Conservation (phyloP, 2,888 invertebrate genomes). For the Acleris cristana region DNA sequence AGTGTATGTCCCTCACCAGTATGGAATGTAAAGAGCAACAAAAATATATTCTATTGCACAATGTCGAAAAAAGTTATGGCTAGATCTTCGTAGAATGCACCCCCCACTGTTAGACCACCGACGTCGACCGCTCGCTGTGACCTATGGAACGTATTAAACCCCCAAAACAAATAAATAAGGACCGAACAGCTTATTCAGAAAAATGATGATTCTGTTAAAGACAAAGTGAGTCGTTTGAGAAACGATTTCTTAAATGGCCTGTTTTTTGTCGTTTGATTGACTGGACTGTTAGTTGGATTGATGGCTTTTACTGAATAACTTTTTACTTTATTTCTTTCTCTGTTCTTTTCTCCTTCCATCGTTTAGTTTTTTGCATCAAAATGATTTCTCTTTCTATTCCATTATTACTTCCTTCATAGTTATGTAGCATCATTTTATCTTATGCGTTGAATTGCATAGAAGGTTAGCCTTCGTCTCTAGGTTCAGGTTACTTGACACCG, state of each 20-base stretch:
- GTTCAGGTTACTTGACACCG: background rate
- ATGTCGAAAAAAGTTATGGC: slow-evolving; percentile 4
- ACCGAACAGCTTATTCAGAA: slow-evolving; percentile 31
- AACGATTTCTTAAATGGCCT: slow-evolving; percentile 1
- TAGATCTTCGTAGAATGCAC: slow-evolving; percentile 21
- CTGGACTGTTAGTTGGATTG: slow-evolving; percentile 4
- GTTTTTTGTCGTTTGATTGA: slow-evolving; percentile 7
- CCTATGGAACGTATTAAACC: slow-evolving; percentile 35
- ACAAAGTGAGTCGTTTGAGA: slow-evolving; percentile 31
- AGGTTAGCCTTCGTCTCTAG: background rate
- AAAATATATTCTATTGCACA: background rate
- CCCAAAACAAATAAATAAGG: slow-evolving; percentile 34
- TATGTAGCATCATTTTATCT: too few species aligned
- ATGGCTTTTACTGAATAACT: background rate
- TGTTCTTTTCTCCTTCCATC: too few species aligned
- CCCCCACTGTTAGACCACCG: slow-evolving; percentile 41
- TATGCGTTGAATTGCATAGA: background rate
- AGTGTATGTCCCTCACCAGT: too few species aligned
- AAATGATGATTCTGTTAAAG: slow-evolving; percentile 30
- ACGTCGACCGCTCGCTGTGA: slow-evolving; percentile 40
- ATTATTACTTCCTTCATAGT: too few species aligned
- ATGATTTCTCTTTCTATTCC: too few species aligned
- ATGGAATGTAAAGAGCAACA: background rate
- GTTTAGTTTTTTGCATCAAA: too few species aligned
- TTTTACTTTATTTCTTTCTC: background rate